phyloP scores from a whole-genome alignment of 2,113 vertebrate species.

The Labrus mixtus region DNA sequence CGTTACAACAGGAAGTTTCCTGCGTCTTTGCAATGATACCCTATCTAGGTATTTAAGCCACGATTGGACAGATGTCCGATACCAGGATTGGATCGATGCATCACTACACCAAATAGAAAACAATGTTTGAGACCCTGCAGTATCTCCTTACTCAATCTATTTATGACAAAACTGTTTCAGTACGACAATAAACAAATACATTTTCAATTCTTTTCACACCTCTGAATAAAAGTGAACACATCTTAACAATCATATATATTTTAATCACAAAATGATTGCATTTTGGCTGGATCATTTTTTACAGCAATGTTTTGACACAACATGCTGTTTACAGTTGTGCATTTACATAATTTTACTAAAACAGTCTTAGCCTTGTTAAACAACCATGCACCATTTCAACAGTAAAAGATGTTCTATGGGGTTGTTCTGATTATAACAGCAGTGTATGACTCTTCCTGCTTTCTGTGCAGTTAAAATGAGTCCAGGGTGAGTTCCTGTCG shows the following conservation, averaged over 20 bases:
- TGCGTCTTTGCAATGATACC: too few species aligned
- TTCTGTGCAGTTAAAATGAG: too few species aligned
- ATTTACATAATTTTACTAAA: background rate
- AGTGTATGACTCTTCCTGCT: background rate
- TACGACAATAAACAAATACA: too few species aligned
- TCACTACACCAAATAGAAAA: too few species aligned
- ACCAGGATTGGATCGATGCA: too few species aligned
- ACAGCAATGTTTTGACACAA: slow-evolving; percentile 19
- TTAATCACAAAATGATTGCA: slow-evolving; percentile 1
- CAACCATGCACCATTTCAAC: background rate
- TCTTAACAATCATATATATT: too few species aligned
- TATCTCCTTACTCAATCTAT: too few species aligned
- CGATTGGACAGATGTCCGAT: too few species aligned
- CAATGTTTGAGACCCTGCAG: too few species aligned
- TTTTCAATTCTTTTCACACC: background rate
- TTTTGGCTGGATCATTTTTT: background rate
- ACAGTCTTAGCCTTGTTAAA: slow-evolving; percentile 15
- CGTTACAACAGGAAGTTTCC: too few species aligned
- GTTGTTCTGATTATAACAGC: background rate
- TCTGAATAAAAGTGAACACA: background rate
- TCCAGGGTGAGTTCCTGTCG: background rate
- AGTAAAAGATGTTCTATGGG: background rate
- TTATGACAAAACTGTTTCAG: background rate
- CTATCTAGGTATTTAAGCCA: too few species aligned
- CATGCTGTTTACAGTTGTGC: slow-evolving; percentile 19